phyloP scores from a whole-genome alignment of 2,888 invertebrate species.

The Clivina fossor region DNA sequence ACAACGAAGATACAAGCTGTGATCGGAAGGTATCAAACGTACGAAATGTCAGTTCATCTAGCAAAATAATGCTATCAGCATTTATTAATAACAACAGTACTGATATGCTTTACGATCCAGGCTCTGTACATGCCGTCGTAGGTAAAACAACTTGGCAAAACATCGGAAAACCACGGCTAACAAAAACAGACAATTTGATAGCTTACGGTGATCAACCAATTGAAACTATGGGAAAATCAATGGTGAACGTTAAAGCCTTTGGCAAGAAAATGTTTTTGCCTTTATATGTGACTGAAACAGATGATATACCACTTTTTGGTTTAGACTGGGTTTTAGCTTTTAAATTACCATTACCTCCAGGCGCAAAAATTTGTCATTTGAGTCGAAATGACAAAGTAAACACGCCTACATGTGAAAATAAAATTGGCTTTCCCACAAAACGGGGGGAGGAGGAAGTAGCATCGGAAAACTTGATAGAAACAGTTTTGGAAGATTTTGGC shows the following conservation, averaged over 20 bases:
- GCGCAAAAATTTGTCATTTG: conserved; percentile 29
- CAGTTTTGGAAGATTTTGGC: too few species aligned
- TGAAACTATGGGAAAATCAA: conserved; percentile 29
- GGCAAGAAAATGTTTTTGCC: conserved; percentile 13
- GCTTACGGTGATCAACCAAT: conserved; percentile 27
- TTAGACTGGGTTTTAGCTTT: conserved; percentile 24
- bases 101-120: conserved; percentile 35
- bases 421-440: too few species aligned
- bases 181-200: conserved; percentile 17
- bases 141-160: conserved; percentile 25
- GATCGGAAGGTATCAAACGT: neutral
- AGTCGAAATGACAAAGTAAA: too few species aligned
- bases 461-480: too few species aligned
- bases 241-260: conserved; percentile 23
- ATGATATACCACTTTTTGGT: conserved; percentile 30
- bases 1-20: neutral
- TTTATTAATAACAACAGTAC: conserved; percentile 6
- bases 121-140: conserved; percentile 23
- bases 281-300: conserved; percentile 24
- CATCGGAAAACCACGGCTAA: conserved; percentile 22
- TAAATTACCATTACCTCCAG: conserved; percentile 31
- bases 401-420: too few species aligned
- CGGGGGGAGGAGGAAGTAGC: too few species aligned
- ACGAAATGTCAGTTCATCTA: conserved; percentile 2
- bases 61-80: conserved; percentile 7